phyloP scores from a whole-genome alignment of 2,113 vertebrate species.

The Ardeotis arabs region DNA sequence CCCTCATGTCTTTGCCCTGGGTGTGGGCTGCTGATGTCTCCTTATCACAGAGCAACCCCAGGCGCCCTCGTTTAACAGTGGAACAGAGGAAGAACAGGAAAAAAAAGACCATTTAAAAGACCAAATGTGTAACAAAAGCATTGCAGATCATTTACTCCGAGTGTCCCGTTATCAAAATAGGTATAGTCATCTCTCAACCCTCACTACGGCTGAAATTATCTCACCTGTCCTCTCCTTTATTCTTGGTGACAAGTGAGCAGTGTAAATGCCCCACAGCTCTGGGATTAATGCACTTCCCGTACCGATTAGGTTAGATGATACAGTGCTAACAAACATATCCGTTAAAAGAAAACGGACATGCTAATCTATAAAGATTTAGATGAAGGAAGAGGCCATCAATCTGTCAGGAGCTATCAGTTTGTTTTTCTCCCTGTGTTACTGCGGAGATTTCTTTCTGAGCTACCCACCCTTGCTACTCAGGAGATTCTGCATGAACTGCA shows the following conservation, averaged over 20 bases:
- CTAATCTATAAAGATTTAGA: conserved; percentile 70
- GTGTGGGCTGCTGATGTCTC: background rate
- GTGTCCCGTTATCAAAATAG: conserved; percentile 1
- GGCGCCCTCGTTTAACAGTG: background rate
- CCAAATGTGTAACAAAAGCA: background rate
- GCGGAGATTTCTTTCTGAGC: background rate
- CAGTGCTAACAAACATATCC: conserved; percentile 62
- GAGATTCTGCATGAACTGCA: background rate
- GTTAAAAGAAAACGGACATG: conserved; percentile 49
- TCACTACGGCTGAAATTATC: conserved; percentile 34
- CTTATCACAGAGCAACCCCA: background rate
- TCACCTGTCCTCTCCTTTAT: conserved; percentile 33
- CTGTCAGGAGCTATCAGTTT: conserved; percentile 29
- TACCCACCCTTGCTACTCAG: background rate
- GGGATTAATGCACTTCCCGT: conserved; percentile 53
- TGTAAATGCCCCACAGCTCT: conserved; percentile 39
- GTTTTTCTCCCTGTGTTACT: background rate
- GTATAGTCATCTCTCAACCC: background rate
- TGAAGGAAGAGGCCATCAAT: conserved; percentile 59
- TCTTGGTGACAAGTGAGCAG: conserved; percentile 58
- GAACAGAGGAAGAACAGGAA: background rate
- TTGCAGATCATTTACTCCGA: background rate
- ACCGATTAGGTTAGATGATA: conserved; percentile 55
- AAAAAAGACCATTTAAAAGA: background rate
- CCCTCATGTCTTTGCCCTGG: background rate